phyloP scores from a whole-genome alignment of 2,113 vertebrate species.

The Phocoena sinus region DNA sequence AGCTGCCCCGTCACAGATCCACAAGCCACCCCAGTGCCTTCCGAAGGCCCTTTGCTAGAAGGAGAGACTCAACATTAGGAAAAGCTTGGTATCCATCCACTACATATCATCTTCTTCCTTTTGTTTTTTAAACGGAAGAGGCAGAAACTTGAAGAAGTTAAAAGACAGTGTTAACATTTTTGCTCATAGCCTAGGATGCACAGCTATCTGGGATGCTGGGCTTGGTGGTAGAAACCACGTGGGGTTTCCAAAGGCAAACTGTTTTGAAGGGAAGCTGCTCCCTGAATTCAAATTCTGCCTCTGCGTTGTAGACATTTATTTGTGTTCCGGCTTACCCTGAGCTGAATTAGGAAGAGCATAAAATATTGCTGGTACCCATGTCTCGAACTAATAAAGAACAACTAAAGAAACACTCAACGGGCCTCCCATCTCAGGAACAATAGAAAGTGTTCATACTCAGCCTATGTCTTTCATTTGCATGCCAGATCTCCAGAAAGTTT shows the following conservation, averaged over 20 bases:
- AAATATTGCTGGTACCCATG: background rate
- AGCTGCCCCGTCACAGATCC: background rate
- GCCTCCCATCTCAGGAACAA: background rate
- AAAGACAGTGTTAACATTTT: background rate
- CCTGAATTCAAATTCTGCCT: background rate
- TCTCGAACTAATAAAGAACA: background rate
- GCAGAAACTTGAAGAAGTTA: background rate
- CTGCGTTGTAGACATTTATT: fast-evolving
- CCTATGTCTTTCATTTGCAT: fast-evolving
- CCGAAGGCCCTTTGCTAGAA: background rate
- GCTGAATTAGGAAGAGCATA: background rate
- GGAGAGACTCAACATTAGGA: background rate
- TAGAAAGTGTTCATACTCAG: background rate
- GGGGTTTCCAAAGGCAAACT: background rate
- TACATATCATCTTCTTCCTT: background rate
- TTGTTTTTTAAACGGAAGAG: background rate
- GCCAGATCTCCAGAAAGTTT: background rate
- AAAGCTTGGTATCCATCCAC: background rate
- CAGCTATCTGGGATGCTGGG: background rate
- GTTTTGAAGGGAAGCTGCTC: background rate
- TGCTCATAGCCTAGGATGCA: background rate
- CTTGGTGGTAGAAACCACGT: fast-evolving
- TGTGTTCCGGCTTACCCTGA: background rate
- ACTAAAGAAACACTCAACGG: background rate
- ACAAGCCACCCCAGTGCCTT: background rate